A percentile compares a stretch with the other conserved stretches of the same genome.
Evolutionary conservation across 1,140 invertebrate species (phyloP).

Genomic region (Bombus turneri): DNA sequence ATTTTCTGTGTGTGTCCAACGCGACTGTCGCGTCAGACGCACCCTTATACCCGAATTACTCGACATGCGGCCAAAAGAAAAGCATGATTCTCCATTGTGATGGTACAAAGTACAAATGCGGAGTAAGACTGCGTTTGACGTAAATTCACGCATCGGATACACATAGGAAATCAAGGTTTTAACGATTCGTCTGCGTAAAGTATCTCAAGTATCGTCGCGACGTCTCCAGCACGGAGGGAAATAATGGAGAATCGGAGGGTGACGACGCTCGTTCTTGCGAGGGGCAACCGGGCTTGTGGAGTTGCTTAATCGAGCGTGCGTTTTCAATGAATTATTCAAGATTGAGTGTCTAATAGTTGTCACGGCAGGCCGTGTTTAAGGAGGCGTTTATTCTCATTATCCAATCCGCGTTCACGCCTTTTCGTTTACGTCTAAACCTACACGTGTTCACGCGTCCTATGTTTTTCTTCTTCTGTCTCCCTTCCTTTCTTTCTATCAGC

Average conservation of each 20-base stretch:
- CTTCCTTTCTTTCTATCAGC: constrained; percentile 4
- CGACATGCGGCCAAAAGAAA: too few relatives aligned
- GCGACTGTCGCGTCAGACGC: too few relatives aligned
- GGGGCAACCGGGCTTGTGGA: constrained; percentile 38
- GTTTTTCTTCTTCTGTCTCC: background rate
- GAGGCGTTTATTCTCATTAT: constrained; percentile 65
- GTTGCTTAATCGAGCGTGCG: constrained; percentile 68
- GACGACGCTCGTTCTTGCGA: constrained; percentile 18
- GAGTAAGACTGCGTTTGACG: too few relatives aligned
- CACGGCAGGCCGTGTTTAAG: constrained; percentile 36
- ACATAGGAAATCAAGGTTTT: background rate
- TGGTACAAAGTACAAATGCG: too few relatives aligned
- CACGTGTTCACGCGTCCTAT: background rate
- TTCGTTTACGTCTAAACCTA: too few relatives aligned
- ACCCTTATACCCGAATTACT: too few relatives aligned
- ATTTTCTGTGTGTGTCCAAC: too few relatives aligned
- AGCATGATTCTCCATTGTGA: too few relatives aligned
- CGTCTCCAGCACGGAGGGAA: background rate
- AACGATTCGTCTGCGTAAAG: constrained; percentile 1
- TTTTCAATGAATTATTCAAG: constrained; percentile 72
- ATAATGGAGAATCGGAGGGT: constrained; percentile 33
- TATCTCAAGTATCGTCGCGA: constrained; percentile 26
- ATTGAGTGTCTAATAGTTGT: constrained; percentile 56
- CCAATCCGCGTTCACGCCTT: too few relatives aligned
- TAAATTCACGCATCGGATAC: too few relatives aligned